Base-by-base conservation (phyloP, 1,140 invertebrate genomes). In the Brachionus paranguensis region DNA sequence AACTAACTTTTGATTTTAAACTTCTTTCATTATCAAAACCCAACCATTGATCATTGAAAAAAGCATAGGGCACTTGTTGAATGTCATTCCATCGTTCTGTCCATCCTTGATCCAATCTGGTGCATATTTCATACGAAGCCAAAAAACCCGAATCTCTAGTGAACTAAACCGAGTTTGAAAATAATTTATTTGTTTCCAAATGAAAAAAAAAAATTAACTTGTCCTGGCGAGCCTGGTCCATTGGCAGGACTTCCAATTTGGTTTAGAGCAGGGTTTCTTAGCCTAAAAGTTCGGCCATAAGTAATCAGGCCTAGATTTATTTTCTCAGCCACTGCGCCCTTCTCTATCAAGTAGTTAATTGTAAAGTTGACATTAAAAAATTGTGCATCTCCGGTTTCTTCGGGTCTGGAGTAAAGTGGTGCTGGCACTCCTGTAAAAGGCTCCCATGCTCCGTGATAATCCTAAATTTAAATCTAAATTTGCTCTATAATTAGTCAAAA, bases 101-200 rank as follows among this genome's bases (percentile, higher is more conserved):
- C 91, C 93, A 94, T 37, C 90, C 91, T 85, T 93, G 91, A n/a
- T 90, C 87, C 68, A 92, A 86, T 85, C 93, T 91, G 83, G 94
- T 55, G 20, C 84, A 86, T 87, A 93, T 93, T 91, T 96, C 95
- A 88, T 96, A 95, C 86, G 95, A 96, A 14, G 94, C 94, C 88
- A 96, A 88, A 93, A 96, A 95, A 85, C 95, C 96, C 0, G 93
- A 93, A 88, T 97, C 94, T 76, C 92, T 92, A 0, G 95, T 96
- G 85, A 93, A 93, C 85, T 95, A 93, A 3, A 81, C 10, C 29
- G 3, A 17, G 20, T 83, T 68, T 41, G 29, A 37, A 70, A 86
- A 87, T 93, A 93, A 91, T 96, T 95, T 88, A 96, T 95, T 86
- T 95, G 94, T 88, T 96, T 88, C 93, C 95, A 95, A 85, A 95